These are phyloP conservation scores for Dipodomys stephensi DNA, from an alignment of 2,113 vertebrate species.

Conservation along the genomic window DNA sequence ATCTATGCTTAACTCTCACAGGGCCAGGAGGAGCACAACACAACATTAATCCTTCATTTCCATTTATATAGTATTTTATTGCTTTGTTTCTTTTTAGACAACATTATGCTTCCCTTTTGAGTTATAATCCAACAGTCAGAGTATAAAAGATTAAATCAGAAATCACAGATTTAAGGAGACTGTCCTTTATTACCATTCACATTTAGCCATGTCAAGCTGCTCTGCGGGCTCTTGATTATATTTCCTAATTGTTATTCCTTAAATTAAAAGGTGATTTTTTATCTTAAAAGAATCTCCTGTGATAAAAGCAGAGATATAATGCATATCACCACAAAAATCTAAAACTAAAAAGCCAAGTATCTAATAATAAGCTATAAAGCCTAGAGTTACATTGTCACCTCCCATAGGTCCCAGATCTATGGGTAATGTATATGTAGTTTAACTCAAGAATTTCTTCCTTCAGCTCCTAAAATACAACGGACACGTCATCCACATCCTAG, in stretches of 20 bases:
- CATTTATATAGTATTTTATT: not conserved
- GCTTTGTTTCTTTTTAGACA: not conserved
- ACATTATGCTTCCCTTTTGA: slow-evolving; percentile 47
- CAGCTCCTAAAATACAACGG: slow-evolving; percentile 80
- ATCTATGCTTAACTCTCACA: not conserved
- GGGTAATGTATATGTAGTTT: not conserved
- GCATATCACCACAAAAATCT: not conserved
- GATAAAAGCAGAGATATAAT: slow-evolving; percentile 12
- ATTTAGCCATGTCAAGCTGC: not conserved
- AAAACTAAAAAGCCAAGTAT: slow-evolving; percentile 5
- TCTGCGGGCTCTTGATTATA: not conserved
- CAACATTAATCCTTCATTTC: not conserved
- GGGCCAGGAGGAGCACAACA: not conserved
- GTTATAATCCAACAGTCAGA: not conserved
- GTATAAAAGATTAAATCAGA: slow-evolving; percentile 12
- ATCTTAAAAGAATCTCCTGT: slow-evolving; percentile 37
- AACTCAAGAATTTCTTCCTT: slow-evolving; percentile 76
- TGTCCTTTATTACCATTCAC: slow-evolving; percentile 5
- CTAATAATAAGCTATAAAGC: slow-evolving; percentile 6
- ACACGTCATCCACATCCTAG: slow-evolving; percentile 66
- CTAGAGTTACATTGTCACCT: not conserved
- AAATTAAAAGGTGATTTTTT: slow-evolving; percentile 34
- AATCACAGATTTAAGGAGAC: not conserved
- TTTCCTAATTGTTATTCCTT: slow-evolving; percentile 3
- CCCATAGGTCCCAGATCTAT: not conserved